These are phyloP conservation scores for Sebastes goodei DNA, from an alignment of 2,797 vertebrate genomes.

Conservation along the genomic window DNA sequence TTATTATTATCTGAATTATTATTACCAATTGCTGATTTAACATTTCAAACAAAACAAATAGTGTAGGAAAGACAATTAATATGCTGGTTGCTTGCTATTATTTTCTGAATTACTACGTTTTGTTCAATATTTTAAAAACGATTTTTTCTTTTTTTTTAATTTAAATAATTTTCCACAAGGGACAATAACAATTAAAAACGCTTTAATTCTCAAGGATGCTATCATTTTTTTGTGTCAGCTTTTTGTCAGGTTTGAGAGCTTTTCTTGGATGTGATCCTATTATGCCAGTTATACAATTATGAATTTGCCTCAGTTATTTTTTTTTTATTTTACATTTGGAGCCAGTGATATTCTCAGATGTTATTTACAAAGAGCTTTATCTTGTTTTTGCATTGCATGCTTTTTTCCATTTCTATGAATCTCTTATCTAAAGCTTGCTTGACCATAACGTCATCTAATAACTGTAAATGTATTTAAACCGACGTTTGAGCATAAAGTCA, in stretches of 20 bases:
- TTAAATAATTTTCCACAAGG: background rate
- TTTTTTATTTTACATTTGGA: background rate
- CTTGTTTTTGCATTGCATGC: background rate
- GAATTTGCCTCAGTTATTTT: background rate
- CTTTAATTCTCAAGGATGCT: background rate
- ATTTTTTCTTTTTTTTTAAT: background rate
- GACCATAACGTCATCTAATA: background rate
- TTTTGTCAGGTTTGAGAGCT: background rate
- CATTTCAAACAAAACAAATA: background rate
- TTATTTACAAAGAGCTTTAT: conserved; percentile 1
- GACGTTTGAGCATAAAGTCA: background rate
- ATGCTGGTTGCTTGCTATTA: background rate
- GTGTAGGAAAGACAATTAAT: background rate
- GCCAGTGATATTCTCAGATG: background rate
- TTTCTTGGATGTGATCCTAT: background rate
- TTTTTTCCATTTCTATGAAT: background rate
- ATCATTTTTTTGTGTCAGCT: background rate
- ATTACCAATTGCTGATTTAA: background rate
- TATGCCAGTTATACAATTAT: background rate
- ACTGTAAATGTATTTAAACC: background rate
- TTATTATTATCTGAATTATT: background rate
- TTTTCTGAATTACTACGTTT: background rate
- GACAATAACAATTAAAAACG: background rate
- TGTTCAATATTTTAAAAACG: background rate
- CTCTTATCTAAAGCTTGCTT: conserved; percentile 13